Evolutionary conservation across 2,888 invertebrate species (phyloP), one percentile per base, ranked within the genome.

Genomic region (Athetis lepigone): DNA sequence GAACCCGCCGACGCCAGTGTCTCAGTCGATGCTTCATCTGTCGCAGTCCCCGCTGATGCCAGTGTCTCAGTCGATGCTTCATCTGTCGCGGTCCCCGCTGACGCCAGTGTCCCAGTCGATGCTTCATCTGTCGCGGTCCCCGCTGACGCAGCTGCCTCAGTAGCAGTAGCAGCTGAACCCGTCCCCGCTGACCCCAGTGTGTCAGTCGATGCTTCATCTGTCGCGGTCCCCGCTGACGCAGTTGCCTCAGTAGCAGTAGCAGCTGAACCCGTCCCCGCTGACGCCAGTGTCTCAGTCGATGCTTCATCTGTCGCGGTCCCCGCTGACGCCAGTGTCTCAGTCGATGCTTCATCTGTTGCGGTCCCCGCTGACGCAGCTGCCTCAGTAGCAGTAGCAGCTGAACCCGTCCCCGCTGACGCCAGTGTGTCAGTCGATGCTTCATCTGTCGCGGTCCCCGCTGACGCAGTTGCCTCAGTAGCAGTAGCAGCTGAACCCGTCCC

Each of bases 331-430:
- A 9, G 27, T 27, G 27, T 9, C 9, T 5, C 27, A 27, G 27
- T 1, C 16, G 1, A 16, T 0, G 2, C 21, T 0, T 11, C 3
- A 8, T 2, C 9, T 0, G 29, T 2, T 11, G n/a, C n/a, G n/a
- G n/a, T n/a, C n/a, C 2, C 25, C 4, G 9, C 11, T 18, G 46
- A 29, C 8, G 23, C n/a, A 4, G n/a, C n/a, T 18, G 29, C 1
- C 1, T 25, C 45, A 27, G 45, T 16, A 16, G 29, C 11, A 3
- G 18, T 1, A 5, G 2, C 18, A 46, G 2, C 45, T 1, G 13
- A 0, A 1, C 1, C 46, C 2, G 25, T 23, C 9, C 21, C 21
- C 21, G 8, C 16, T 7, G 27, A 27, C 5, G 27, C 27, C 8
- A 27, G 27, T 2, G 27, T 8, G 8, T 27, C 27, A 27, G 27